Conservation (phyloP, 2,113 vertebrate species). For the Myiagra hebetior region DNA sequence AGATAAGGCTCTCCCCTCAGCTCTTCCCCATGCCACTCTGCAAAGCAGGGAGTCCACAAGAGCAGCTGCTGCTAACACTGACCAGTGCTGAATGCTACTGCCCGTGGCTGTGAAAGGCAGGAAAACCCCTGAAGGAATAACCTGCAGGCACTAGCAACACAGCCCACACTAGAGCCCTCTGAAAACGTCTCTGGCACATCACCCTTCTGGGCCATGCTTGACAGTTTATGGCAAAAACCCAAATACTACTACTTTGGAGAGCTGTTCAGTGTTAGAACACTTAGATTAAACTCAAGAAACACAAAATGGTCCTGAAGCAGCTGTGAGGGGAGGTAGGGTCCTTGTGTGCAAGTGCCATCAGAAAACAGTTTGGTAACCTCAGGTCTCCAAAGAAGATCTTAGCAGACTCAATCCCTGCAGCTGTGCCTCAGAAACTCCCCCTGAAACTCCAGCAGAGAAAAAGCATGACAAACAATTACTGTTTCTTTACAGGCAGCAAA, state of each 20-base stretch:
- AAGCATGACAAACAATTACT: fast-evolving
- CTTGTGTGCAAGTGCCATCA: fast-evolving
- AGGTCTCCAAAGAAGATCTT: neutral
- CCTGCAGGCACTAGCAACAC: neutral
- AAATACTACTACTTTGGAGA: neutral
- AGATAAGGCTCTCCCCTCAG: neutral
- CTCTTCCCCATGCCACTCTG: neutral
- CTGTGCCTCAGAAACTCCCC: neutral
- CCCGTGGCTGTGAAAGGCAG: neutral
- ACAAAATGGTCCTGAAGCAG: neutral
- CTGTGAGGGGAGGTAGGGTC: neutral
- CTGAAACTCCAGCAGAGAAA: neutral
- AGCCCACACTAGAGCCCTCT: neutral
- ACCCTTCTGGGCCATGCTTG: neutral
- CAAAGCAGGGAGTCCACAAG: neutral
- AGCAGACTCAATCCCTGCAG: neutral
- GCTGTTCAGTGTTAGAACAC: neutral
- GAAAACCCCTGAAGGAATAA: neutral
- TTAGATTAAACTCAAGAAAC: neutral
- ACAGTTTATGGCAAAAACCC: neutral
- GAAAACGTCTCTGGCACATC: neutral
- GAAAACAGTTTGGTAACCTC: neutral
- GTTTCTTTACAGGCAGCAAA: neutral
- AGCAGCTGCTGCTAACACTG: neutral
- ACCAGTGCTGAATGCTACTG: neutral